phyloP scores from a whole-genome alignment of 2,113 vertebrate species.

The Podarcis muralis region DNA sequence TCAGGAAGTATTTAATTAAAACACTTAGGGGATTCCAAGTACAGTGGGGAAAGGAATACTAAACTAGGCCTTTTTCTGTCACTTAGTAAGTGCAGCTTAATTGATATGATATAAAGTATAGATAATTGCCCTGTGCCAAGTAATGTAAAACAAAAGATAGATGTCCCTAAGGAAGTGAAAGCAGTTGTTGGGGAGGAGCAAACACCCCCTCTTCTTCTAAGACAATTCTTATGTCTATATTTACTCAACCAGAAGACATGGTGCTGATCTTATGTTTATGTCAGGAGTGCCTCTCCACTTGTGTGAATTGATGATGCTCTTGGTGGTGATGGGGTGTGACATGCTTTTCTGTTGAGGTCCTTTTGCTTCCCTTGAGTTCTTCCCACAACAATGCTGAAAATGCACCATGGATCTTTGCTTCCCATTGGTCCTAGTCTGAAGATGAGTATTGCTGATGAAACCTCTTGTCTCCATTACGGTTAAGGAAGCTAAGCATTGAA shows the following conservation, averaged over 20 bases:
- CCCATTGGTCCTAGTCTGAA: background rate
- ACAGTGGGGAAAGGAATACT: too few species aligned
- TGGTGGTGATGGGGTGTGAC: background rate
- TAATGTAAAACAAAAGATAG: background rate
- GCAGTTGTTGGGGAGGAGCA: background rate
- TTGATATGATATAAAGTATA: too few species aligned
- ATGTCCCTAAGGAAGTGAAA: background rate
- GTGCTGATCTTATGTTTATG: background rate
- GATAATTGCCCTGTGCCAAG: background rate
- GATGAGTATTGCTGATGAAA: background rate
- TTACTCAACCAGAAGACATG: background rate
- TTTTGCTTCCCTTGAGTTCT: background rate
- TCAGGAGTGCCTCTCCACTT: background rate
- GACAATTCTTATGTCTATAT: background rate
- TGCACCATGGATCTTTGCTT: background rate
- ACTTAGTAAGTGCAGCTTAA: too few species aligned
- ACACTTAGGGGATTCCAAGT: too few species aligned
- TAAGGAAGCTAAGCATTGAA: background rate
- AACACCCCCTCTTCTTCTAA: background rate
- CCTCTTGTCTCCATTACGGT: background rate
- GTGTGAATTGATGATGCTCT: background rate
- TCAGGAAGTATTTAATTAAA: too few species aligned
- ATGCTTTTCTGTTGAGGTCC: background rate
- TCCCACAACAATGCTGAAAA: background rate
- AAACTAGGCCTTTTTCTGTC: too few species aligned